Evolutionary conservation across 2,797 vertebrate genomes (phyloP).

Genomic region (Myiothlypis coronata): DNA sequence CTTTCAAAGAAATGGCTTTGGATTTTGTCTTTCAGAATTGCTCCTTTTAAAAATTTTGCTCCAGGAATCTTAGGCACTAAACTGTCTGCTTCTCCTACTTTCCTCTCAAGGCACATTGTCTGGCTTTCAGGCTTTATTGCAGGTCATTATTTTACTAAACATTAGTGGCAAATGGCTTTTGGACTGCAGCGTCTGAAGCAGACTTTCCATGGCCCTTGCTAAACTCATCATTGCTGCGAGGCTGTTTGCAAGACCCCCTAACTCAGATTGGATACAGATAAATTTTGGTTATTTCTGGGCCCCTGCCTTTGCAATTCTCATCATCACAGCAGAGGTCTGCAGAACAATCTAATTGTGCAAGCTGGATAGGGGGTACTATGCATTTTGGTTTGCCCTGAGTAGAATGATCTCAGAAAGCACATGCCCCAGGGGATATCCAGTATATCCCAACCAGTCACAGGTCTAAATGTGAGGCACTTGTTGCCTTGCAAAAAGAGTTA

Average conservation of each 20-base stretch:
- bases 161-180: not conserved
- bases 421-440: not conserved
- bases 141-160: not conserved
- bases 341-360: not conserved
- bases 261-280: not conserved
- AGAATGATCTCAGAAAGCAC: not conserved
- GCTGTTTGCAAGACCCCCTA: not conserved
- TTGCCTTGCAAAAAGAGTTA: not conserved
- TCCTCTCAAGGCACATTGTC: not conserved
- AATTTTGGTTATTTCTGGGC: not conserved
- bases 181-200: not conserved
- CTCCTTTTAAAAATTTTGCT: not conserved
- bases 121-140: not conserved
- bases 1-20: not conserved
- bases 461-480: not conserved
- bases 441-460: not conserved
- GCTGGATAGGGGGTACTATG: not conserved
- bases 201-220: not conserved
- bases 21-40: not conserved
- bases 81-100: not conserved
- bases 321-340: not conserved
- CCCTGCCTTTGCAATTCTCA: not conserved
- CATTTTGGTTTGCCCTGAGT: not conserved
- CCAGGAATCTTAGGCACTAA: not conserved
- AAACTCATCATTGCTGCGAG: not conserved